Conservation (phyloP, 2,888 invertebrate genomes). For the Agonum fuliginosum region DNA sequence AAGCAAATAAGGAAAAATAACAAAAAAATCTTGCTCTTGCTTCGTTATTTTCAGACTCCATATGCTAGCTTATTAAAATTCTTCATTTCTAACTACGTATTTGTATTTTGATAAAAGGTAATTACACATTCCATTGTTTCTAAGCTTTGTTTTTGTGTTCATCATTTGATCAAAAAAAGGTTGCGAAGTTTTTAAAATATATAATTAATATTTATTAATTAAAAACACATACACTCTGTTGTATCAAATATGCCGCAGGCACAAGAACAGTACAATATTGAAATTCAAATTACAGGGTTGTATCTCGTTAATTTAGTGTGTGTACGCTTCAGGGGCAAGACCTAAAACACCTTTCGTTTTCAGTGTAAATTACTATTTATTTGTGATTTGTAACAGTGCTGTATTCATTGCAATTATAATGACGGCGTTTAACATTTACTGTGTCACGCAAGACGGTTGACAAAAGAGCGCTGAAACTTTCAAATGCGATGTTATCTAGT, state of each 20-base stretch:
- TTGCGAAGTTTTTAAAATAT: too few relatives aligned
- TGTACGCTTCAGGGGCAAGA: too few relatives aligned
- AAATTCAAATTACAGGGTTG: constrained; percentile 44
- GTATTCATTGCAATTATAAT: constrained; percentile 39
- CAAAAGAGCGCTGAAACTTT: constrained; percentile 10
- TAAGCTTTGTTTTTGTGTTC: too few relatives aligned
- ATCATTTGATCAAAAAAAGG: too few relatives aligned
- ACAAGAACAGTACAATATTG: constrained; percentile 10
- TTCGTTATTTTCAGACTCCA: background rate
- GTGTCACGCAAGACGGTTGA: constrained; percentile 20
- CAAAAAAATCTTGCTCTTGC: too few relatives aligned
- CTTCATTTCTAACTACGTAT: background rate
- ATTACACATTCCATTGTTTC: too few relatives aligned
- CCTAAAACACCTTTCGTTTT: constrained; percentile 8
- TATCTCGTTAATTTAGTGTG: too few relatives aligned
- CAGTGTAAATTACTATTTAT: constrained; percentile 53
- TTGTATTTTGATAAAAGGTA: constrained; percentile 13
- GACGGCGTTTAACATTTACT: constrained; percentile 25
- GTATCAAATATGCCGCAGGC: background rate
- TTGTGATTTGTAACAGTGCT: constrained; percentile 38
- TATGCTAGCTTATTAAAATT: constrained; percentile 13
- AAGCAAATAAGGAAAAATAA: constrained; percentile 20
- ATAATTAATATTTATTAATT: constrained; percentile 5
- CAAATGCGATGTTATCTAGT: constrained; percentile 27
- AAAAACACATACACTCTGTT: background rate